A percentile compares a stretch with the other conserved stretches of the same genome.
These are phyloP conservation scores for Andrena bicolor DNA, from an alignment of 2,888 invertebrate genomes.

Conservation along the genomic window DNA sequence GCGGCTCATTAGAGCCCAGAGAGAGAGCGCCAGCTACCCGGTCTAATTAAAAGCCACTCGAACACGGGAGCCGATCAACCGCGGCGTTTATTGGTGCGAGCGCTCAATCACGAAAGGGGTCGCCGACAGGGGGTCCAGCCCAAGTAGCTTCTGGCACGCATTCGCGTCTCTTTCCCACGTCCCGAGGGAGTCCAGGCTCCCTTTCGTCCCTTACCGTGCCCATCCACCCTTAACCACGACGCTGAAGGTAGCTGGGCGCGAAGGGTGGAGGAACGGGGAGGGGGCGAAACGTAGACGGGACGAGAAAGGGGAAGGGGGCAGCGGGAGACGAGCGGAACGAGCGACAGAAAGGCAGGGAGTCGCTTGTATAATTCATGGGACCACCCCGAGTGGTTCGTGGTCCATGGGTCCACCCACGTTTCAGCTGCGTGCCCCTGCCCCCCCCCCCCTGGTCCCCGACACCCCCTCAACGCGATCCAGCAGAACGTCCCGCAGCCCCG, in stretches of 20 bases:
- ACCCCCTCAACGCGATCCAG: slow-evolving; percentile 38
- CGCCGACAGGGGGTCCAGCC: slow-evolving; percentile 55
- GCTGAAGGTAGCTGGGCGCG: neutral
- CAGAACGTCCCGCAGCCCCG: slow-evolving; percentile 66
- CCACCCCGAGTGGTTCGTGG: slow-evolving; percentile 78
- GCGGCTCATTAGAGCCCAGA: slow-evolving; percentile 38
- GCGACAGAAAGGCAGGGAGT: slow-evolving; percentile 54
- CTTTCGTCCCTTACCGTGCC: slow-evolving; percentile 33
- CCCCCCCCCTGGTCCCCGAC: slow-evolving; percentile 47
- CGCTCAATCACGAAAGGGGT: slow-evolving; percentile 53
- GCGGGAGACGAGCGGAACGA: slow-evolving; percentile 34
- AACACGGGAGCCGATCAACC: slow-evolving; percentile 46
- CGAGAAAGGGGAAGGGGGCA: neutral
- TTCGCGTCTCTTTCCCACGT: slow-evolving; percentile 61
- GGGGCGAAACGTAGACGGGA: neutral
- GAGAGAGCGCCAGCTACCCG: slow-evolving; percentile 24
- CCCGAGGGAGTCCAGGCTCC: slow-evolving; percentile 46
- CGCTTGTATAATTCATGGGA: slow-evolving; percentile 84
- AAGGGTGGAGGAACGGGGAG: slow-evolving; percentile 8
- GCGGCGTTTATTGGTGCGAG: slow-evolving; percentile 58
- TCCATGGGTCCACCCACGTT: slow-evolving; percentile 73
- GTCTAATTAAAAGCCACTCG: slow-evolving; percentile 60
- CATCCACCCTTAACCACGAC: slow-evolving; percentile 54
- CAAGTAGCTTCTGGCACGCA: slow-evolving; percentile 66
- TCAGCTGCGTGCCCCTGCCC: slow-evolving; percentile 38